Conservation (phyloP, 1,140 invertebrate species). For the Papilio dardanus region DNA sequence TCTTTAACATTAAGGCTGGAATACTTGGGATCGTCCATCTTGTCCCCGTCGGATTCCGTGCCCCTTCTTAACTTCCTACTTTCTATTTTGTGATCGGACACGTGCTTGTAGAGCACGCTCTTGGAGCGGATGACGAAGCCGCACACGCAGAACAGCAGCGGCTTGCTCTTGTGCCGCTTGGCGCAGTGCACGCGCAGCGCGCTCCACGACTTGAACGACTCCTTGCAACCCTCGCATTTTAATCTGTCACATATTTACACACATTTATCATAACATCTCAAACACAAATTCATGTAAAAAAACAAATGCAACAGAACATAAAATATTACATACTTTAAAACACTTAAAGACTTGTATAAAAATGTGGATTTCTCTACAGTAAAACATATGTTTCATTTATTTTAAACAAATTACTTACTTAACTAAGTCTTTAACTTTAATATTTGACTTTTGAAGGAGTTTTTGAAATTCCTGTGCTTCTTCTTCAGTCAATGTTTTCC, state of each 20-base stretch:
- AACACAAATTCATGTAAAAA: background rate
- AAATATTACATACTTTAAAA: background rate
- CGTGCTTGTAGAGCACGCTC: conserved; percentile 72
- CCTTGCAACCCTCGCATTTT: conserved; percentile 62
- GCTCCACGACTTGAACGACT: conserved; percentile 63
- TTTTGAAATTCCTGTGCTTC: conserved; percentile 59
- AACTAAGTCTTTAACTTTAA: conserved; percentile 72
- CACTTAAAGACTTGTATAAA: background rate
- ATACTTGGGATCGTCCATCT: conserved; percentile 56
- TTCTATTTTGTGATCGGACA: conserved; percentile 68
- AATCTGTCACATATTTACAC: conserved; percentile 56
- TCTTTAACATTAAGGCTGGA: conserved; percentile 63
- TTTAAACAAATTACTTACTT: conserved; percentile 57
- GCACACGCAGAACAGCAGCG: conserved; percentile 64
- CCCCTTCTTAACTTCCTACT: conserved; percentile 58
- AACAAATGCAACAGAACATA: background rate
- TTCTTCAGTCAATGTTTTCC: conserved; percentile 55
- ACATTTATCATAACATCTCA: conserved; percentile 28
- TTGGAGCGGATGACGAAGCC: conserved; percentile 68
- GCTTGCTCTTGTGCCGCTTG: conserved; percentile 61
- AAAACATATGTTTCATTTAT: background rate
- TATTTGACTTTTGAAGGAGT: conserved; percentile 60
- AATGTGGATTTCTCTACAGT: background rate
- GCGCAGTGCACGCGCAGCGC: conserved; percentile 57
- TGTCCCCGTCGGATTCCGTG: conserved; percentile 46